phyloP scores from a whole-genome alignment of 2,888 invertebrate genomes.

The Rotaria sp. region DNA sequence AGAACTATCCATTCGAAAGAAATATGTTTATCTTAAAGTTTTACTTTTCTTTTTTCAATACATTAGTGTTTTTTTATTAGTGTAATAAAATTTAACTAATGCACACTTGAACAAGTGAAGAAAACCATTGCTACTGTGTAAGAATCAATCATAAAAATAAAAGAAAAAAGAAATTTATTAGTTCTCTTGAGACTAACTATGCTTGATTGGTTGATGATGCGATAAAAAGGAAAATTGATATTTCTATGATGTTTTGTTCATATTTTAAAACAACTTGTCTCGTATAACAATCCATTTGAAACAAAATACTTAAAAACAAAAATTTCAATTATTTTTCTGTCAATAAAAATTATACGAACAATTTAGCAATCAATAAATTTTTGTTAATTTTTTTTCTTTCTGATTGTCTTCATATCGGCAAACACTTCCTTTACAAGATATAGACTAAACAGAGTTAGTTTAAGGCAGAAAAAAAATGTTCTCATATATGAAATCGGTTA shows the following conservation, averaged over 20 bases:
- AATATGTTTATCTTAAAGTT: too few relatives aligned
- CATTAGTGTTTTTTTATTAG: not conserved
- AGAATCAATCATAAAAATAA: not conserved
- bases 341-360: too few relatives aligned
- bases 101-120: not conserved
- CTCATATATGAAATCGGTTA: not conserved
- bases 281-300: too few relatives aligned
- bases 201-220: not conserved
- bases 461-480: not conserved
- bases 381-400: too few relatives aligned
- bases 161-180: not conserved
- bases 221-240: not conserved
- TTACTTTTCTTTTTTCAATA: too few relatives aligned
- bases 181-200: not conserved
- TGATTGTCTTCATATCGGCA: too few relatives aligned
- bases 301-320: too few relatives aligned
- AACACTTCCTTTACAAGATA: too few relatives aligned
- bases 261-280: not conserved
- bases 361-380: too few relatives aligned
- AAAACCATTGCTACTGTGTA: not conserved
- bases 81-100: not conserved
- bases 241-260: not conserved
- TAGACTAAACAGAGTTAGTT: too few relatives aligned
- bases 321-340: too few relatives aligned
- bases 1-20: too few relatives aligned